Evolutionary conservation across 2,888 invertebrate genomes (phyloP).

Genomic region (Myathropa florea): DNA sequence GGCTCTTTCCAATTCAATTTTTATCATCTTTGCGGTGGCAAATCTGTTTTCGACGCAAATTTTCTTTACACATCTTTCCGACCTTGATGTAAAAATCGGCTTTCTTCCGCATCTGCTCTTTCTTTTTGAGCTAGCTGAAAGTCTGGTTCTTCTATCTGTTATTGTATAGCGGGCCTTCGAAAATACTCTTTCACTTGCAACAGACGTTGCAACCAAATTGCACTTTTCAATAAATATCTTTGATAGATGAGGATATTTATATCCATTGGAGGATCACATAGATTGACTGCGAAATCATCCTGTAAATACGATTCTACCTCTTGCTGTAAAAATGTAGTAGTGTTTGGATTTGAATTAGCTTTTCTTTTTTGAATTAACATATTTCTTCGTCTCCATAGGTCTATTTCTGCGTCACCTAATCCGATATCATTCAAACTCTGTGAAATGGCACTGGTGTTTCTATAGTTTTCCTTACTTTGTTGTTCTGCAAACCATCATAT

Average conservation of each 20-base stretch:
- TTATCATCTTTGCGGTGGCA: conserved; percentile 10
- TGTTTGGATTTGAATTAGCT: too few species aligned
- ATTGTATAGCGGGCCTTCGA: too few species aligned
- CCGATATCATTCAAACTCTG: too few species aligned
- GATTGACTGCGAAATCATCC: background rate
- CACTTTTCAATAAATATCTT: background rate
- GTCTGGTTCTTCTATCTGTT: too few species aligned
- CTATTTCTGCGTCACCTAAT: too few species aligned
- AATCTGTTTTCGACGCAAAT: conserved; percentile 10
- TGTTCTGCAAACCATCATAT: background rate
- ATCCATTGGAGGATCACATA: background rate
- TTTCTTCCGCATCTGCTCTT: conserved; percentile 1
- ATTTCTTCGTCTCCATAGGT: background rate
- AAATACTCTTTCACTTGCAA: background rate
- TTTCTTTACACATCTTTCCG: background rate
- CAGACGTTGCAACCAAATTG: background rate
- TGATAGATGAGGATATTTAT: background rate
- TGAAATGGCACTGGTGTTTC: too few species aligned
- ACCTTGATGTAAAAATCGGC: conserved; percentile 4
- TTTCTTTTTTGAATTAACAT: background rate
- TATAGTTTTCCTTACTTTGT: background rate
- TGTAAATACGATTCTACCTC: too few species aligned
- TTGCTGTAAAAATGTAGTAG: too few species aligned
- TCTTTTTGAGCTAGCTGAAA: too few species aligned
- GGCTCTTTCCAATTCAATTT: too few species aligned